Evolutionary conservation across 2,113 vertebrate genomes (phyloP), one percentile per base, ranked within the genome.

Genomic region (Argyrosomus japonicus): DNA sequence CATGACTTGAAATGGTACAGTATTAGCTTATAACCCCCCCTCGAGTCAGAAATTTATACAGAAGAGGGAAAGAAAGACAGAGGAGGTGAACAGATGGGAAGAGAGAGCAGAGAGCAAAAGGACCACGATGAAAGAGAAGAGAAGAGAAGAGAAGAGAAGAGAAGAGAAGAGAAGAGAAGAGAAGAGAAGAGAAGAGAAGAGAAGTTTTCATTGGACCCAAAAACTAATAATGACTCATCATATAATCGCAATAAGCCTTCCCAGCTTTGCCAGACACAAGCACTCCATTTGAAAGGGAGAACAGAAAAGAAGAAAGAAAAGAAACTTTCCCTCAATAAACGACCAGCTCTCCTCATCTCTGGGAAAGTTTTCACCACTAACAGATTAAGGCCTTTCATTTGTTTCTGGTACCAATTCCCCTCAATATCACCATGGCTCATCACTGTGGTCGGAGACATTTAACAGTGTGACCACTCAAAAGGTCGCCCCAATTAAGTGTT

Each of bases 191-290:
- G 36, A 47, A 45, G 23, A 73, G 48, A 65, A 54, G 57, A 71
- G 29, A 56, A 61, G 45, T 68, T 86, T 86, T 78, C 60, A 82
- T 74, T 79, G 40, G 64, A 65, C 56, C 51, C 45, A 70, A 82
- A 83, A 82, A 77, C 75, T 87, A 88, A 85, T 88, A 84, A 91
- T 89, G 86, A 87, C 70, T 91, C 84, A 86, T 87, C 83, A 82
- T 68, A 85, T 85, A 81, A 88, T 83, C 43, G 40, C 64, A 81
- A 77, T 58, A 87, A 84, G 79, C 62, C 62, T 23, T 63, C 64
- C 12, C 56, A 62, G 70, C 77, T 51, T 68, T 84, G 86, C 79
- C 75, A 87, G 71, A 79, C 45, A 73, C 75, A 79, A 60, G 67
- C 74, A 43, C 60, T 54, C 23, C 51, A 56, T 85, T 68, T 81